These are phyloP conservation scores for Paracyclopina nana DNA, from an alignment of 1,140 invertebrate species.

Conservation along the genomic window DNA sequence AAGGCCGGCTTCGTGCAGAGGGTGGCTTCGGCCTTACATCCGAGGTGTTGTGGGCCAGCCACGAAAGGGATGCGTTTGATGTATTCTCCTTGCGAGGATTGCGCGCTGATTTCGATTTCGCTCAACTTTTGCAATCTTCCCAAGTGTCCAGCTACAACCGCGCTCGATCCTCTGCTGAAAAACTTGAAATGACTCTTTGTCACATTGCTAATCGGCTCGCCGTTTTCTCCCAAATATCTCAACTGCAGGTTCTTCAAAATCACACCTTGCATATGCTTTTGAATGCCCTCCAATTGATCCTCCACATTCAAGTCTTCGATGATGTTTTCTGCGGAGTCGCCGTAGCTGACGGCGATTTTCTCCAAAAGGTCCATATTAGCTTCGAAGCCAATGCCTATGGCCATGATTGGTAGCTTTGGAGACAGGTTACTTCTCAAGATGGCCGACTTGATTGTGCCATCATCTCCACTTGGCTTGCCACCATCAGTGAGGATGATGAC, in stretches of 20 bases:
- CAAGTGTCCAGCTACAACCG: slow-evolving; percentile 2
- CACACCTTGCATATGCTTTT: slow-evolving; percentile 5
- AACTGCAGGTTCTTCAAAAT: slow-evolving; percentile 8
- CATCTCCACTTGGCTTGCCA: no score
- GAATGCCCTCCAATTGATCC: neutral
- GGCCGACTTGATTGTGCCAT: no score
- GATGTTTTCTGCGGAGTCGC: slow-evolving; percentile 1
- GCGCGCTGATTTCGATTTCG: slow-evolving; percentile 11
- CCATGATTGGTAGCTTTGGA: neutral
- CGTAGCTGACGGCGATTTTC: slow-evolving; percentile 4
- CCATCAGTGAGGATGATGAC: slow-evolving; percentile 8
- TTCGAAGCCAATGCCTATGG: slow-evolving; percentile 9
- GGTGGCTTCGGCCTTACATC: neutral
- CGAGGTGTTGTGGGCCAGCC: neutral
- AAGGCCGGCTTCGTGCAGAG: slow-evolving; percentile 3
- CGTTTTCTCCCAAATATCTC: slow-evolving; percentile 7
- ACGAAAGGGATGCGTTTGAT: no score
- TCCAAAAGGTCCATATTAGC: slow-evolving; percentile 10
- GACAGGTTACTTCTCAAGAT: no score
- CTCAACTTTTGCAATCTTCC: neutral
- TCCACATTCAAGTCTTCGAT: slow-evolving; percentile 11
- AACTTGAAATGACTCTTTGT: slow-evolving; percentile 1
- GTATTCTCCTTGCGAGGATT: neutral
- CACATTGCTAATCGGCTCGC: no score
- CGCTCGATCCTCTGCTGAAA: neutral